Base-by-base conservation (phyloP, 2,797 vertebrate genomes). In the Rhinoraja longicauda region DNA sequence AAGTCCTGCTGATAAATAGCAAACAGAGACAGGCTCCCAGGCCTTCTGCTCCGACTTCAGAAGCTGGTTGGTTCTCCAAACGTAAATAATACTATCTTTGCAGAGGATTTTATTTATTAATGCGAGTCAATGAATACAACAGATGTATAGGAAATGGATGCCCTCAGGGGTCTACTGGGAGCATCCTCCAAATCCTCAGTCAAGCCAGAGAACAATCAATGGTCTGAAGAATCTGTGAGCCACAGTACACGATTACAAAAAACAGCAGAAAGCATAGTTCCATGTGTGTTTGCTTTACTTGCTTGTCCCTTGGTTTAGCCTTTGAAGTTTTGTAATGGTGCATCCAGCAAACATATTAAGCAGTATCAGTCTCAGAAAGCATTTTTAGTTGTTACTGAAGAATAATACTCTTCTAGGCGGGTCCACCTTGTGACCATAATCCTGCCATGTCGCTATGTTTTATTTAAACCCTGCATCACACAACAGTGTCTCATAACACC, bases 21-120 rank as follows among this genome's bases (percentile, higher is more conserved):
- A 82, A 82, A 57, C 79, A 57, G 57, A 53, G 45, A 82, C 21
- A 82, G 21, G 53, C 45, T 82, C 24, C 79, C 24, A 82, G 53
- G 79, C 12, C 36, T 53, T 29, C 79, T 57, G 10, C 53, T 4
- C 84, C 32, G 2, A 36, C 9, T 62, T 64, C 59, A 32, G 15
- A 32, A 64, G 84, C 32, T 7, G 59, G n/a, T n/a, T n/a, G 64
- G 19, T 29, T 59, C 10, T 29, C 26, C 81, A 84, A 59, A 84
- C 10, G 79, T 12, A 84, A 84, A 84, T 84, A 1, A 84, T 84
- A 81, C 81, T 29, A 29, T 59, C 53, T 57, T 88, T 88, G 57
- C 82, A 86, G 82, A 86, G 26, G 57, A 59, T 26, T n/a, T 62
- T 86, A n/a, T 32, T 59, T 62, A 86, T 86, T 84, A 62, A n/a